Percentiles rank a stretch among this genome's conserved stretches.
phyloP scores from a whole-genome alignment of 2,888 invertebrate species.

The Drosophila tanythrix region DNA sequence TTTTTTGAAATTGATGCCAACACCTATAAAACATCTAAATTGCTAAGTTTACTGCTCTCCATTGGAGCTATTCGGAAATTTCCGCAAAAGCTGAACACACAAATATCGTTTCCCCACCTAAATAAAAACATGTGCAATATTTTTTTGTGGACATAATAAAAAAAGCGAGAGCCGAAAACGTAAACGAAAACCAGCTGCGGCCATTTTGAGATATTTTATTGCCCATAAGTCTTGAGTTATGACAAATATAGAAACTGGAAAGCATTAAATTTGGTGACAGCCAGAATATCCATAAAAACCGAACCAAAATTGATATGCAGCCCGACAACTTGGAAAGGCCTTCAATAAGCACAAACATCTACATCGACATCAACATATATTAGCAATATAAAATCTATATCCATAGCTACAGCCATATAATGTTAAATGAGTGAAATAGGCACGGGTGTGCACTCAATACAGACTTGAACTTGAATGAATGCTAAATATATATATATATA shows the following conservation, averaged over 20 bases:
- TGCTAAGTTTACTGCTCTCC: slow-evolving; percentile 14
- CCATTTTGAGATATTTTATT: slow-evolving; percentile 75
- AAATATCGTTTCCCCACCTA: slow-evolving; percentile 1
- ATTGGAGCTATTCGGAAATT: slow-evolving; percentile 10
- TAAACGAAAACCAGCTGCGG: slow-evolving; percentile 71
- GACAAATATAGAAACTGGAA: slow-evolving; percentile 78
- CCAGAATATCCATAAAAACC: slow-evolving; percentile 63
- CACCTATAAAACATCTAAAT: not conserved
- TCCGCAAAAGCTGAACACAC: slow-evolving; percentile 15
- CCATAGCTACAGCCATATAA: slow-evolving; percentile 34
- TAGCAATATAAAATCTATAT: not conserved
- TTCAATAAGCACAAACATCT: slow-evolving; percentile 48
- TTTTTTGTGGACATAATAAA: slow-evolving; percentile 27
- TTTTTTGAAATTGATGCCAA: not conserved
- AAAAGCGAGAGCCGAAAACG: slow-evolving; percentile 6
- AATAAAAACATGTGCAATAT: slow-evolving; percentile 25
- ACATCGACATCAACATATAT: not conserved
- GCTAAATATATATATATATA: slow-evolving; percentile 5
- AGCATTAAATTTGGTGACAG: slow-evolving; percentile 71
- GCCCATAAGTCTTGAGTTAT: slow-evolving; percentile 71
- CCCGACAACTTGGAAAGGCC: slow-evolving; percentile 53
- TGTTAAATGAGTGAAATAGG: slow-evolving; percentile 28
- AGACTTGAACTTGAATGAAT: slow-evolving; percentile 47
- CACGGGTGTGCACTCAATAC: slow-evolving; percentile 27
- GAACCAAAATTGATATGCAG: slow-evolving; percentile 53